Evolutionary conservation across 2,888 invertebrate genomes (phyloP), one percentile per base, ranked within the genome.

Genomic region (Drosophila rubida): DNA sequence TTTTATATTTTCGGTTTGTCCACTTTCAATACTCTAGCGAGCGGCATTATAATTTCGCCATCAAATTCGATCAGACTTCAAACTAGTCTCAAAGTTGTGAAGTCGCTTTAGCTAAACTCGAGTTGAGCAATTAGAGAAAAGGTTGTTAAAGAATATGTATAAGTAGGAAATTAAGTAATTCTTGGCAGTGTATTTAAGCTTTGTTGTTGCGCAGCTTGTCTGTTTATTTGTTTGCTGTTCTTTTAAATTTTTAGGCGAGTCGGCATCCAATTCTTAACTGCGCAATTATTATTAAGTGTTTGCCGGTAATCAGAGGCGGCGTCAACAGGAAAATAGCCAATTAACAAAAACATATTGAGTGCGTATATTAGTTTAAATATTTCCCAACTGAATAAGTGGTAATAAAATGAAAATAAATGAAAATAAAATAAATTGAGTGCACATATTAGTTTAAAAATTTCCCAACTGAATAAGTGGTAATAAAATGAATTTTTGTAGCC

Each of bases 281-380:
- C 48, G 78, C 77, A 87, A 84, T 81, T 87, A 84, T 81, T 84
- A 80, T 71, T 80, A 81, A 81, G 81, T 78, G 78, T 66, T 63
- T 59, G 39, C 41, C 22, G 13, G 37, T 55, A 16, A 9, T 41
- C 48, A 55, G 22, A 13, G 57, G 22, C 37, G 54, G 44, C 35
- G 22, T 27, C n/a, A 23, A n/a, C 13, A 39, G 11, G 39, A 13
- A 11, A 27, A 22, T 16, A 14, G n/a, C 35, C 32, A 13, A 37
- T 55, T 50, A 19, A 16, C 25, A 2, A 50, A n/a, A 16, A 4
- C 7, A 37, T 37, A n/a, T n/a, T n/a, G n/a, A n/a, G n/a, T n/a
- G n/a, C n/a, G n/a, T n/a, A n/a, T n/a, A n/a, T n/a, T n/a, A n/a
- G n/a, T n/a, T n/a, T n/a, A n/a, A n/a, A n/a, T n/a, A n/a, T n/a